Evolutionary conservation across 2,888 invertebrate genomes (phyloP), one percentile per base, ranked within the genome.

Genomic region (Muschampia plurimacula): DNA sequence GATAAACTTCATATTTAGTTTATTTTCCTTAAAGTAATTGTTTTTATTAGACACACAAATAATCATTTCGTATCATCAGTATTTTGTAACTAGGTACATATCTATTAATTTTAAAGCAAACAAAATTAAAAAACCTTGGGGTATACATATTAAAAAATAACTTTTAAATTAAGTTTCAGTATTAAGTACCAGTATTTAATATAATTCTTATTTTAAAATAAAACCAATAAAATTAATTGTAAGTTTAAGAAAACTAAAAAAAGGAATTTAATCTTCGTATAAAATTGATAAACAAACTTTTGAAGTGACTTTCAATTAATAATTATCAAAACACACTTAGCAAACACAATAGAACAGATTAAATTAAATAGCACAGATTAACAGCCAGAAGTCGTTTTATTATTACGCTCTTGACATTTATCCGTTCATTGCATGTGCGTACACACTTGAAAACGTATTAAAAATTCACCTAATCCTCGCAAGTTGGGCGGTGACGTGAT

Each of bases 401-500:
- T n/a, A 41, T 22, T 22, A 22, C 52, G 57, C 10, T 59, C 65
- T 59, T 64, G 70, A 70, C 70, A 57, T 70, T 65, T 15, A 57
- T 15, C 1, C 64, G 59, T 57, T 39, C 52, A 41, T 9, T 32
- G 63, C 55, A 64, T 46, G 49, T 15, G 70, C 44, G 39, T 28
- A 36, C 57, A 28, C 28, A 32, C 10, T 44, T 22, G 44, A 36
- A 55, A 28, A 39, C 63, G n/a, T 36, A 71, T 66, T 60, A 64
- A 71, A 71, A 70, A 55, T 64, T 66, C 46, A 39, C 12, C 70
- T 59, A 71, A 71, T 59, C 59, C 32, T 4, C 36, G 5, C 65
- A 66, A 71, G 15, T 71, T 46, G 12, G 59, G 65, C 70, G 70
- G 36, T 66, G 70, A 71, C 59, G 70, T 71, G 65, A 71, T 66